A percentile compares a stretch with the other conserved stretches of the same genome.
Conservation (phyloP, 2,888 invertebrate genomes). For the Labia minor region DNA sequence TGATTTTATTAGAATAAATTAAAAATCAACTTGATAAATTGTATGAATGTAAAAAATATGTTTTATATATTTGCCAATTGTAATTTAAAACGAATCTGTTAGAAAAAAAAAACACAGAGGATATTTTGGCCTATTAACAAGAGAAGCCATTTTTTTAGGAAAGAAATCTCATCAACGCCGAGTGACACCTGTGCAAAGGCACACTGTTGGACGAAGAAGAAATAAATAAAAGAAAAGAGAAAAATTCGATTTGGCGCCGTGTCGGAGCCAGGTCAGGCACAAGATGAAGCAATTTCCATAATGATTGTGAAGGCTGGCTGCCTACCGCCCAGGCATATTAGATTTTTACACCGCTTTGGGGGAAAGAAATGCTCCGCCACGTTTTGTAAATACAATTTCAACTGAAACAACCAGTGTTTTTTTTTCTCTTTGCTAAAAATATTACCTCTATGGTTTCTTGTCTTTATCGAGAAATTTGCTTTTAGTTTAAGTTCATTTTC, state of each 20-base stretch:
- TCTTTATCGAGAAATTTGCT: background rate
- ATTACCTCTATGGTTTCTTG: background rate
- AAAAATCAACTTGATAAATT: no score
- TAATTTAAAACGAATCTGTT: no score
- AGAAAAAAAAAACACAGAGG: no score
- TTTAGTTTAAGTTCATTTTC: background rate
- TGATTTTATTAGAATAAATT: no score
- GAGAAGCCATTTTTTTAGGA: no score
- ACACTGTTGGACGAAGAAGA: background rate
- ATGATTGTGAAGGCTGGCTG: background rate
- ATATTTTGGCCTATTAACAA: no score
- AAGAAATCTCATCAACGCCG: background rate
- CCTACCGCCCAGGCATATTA: background rate
- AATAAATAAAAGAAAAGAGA: background rate
- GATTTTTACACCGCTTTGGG: background rate
- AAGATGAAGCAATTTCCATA: slow-evolving; percentile 13
- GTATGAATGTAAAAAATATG: no score
- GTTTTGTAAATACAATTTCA: background rate
- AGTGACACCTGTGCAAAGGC: slow-evolving; percentile 5
- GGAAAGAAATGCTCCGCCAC: background rate
- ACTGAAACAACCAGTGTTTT: background rate
- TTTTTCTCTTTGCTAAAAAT: background rate
- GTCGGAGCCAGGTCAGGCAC: background rate
- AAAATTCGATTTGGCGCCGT: no score
- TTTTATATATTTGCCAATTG: no score